Evolutionary conservation across 1,140 invertebrate species (phyloP).

Genomic region (Neelides sp.): DNA sequence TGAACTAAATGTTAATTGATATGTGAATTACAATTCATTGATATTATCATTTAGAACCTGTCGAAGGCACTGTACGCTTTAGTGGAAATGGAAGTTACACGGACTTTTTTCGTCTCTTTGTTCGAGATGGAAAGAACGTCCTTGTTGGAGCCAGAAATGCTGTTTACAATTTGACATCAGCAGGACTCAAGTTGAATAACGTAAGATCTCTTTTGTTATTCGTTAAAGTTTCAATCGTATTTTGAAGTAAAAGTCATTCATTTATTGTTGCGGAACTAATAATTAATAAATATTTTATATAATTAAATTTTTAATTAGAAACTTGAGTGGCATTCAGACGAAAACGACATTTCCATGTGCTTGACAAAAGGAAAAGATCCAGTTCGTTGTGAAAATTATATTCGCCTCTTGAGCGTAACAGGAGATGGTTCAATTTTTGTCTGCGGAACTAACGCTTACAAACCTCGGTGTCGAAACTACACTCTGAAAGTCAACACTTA

Average conservation of each 20-base stretch:
- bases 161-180: slow-evolving; percentile 28
- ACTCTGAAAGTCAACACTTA: slow-evolving; percentile 41
- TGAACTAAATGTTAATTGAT: neutral
- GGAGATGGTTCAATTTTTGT: slow-evolving; percentile 62
- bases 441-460: slow-evolving; percentile 95
- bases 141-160: slow-evolving; percentile 29
- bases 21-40: slow-evolving; percentile 14
- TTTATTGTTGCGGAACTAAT: no score
- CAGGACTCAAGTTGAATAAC: slow-evolving; percentile 25
- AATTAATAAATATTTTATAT: no score
- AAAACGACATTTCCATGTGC: slow-evolving; percentile 73
- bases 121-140: slow-evolving; percentile 30
- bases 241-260: neutral
- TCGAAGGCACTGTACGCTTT: slow-evolving; percentile 27
- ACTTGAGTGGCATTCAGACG: slow-evolving; percentile 66
- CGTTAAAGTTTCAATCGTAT: slow-evolving; percentile 1
- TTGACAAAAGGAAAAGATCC: slow-evolving; percentile 77
- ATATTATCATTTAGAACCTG: slow-evolving; percentile 20
- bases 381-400: slow-evolving; percentile 88
- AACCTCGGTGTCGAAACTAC: slow-evolving; percentile 78
- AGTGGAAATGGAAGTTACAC: slow-evolving; percentile 27
- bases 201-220: slow-evolving; percentile 17
- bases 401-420: slow-evolving; percentile 71
- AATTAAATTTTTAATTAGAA: no score
- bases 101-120: slow-evolving; percentile 29